Percentiles rank a stretch among this genome's conserved stretches.
phyloP scores from a whole-genome alignment of 2,888 invertebrate genomes.

The Drosophila neotestacea region DNA sequence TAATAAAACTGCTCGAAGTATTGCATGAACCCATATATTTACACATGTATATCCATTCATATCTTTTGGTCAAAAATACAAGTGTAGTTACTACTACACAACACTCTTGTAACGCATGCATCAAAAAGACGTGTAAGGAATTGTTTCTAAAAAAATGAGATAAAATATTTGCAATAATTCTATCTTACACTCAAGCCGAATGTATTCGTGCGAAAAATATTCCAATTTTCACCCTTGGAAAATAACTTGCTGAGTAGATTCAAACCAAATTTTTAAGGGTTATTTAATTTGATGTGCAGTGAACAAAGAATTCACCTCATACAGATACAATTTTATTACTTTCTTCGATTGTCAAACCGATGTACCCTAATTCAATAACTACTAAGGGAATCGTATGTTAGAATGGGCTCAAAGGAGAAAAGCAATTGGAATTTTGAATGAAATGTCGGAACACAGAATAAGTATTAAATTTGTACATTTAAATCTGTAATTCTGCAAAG shows the following conservation, averaged over 20 bases:
- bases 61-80: neutral
- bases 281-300: slow-evolving; percentile 44
- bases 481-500: neutral
- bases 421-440: neutral
- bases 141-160: slow-evolving; percentile 10
- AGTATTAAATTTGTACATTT: neutral
- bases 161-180: slow-evolving; percentile 41
- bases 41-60: neutral
- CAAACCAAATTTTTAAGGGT: slow-evolving; percentile 54
- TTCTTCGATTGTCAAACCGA: slow-evolving; percentile 20
- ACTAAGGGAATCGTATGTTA: neutral
- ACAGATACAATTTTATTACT: slow-evolving; percentile 30
- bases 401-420: neutral
- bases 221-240: slow-evolving; percentile 45
- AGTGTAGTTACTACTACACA: neutral
- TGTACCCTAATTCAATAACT: slow-evolving; percentile 13
- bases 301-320: slow-evolving; percentile 21
- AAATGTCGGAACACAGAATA: neutral
- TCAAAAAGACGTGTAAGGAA: neutral
- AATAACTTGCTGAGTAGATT: slow-evolving; percentile 6
- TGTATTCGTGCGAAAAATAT: slow-evolving; percentile 71
- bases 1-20: neutral
- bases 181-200: slow-evolving; percentile 39
- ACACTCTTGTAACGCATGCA: slow-evolving; percentile 9
- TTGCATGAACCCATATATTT: neutral